Conservation (phyloP, 2,888 invertebrate species). For the Ceraclea dissimilis region DNA sequence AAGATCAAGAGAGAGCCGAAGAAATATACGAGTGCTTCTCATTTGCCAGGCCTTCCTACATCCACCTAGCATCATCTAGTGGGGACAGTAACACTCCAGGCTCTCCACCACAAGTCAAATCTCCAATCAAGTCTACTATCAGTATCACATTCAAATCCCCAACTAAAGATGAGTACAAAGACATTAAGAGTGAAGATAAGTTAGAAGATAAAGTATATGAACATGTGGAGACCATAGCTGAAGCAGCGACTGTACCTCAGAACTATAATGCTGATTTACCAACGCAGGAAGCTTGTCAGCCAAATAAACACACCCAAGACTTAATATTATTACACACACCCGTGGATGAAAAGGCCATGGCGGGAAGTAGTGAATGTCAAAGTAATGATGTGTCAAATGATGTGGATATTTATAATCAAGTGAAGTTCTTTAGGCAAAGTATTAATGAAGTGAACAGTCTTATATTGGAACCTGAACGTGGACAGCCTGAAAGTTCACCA, state of each 20-base stretch:
- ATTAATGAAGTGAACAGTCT: constrained; percentile 66
- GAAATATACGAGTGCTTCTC: constrained; percentile 41
- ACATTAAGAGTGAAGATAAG: background rate
- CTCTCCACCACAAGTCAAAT: constrained; percentile 37
- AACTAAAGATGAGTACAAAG: constrained; percentile 34
- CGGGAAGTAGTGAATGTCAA: constrained; percentile 29
- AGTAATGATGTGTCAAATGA: constrained; percentile 26
- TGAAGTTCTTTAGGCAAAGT: constrained; percentile 65
- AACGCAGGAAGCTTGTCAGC: constrained; percentile 52
- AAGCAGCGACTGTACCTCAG: constrained; percentile 49
- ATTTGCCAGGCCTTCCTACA: constrained; percentile 42
- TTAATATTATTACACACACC: constrained; percentile 50
- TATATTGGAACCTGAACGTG: constrained; percentile 33
- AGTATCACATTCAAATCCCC: constrained; percentile 67
- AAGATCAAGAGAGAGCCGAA: constrained; percentile 31
- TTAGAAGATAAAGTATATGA: constrained; percentile 31
- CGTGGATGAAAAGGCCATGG: constrained; percentile 39
- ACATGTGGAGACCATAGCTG: constrained; percentile 46
- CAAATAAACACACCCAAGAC: constrained; percentile 36
- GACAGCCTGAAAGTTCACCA: constrained; percentile 25
- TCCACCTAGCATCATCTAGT: constrained; percentile 42
- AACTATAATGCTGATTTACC: constrained; percentile 47
- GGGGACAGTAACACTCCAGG: constrained; percentile 42
- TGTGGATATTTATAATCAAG: constrained; percentile 62
- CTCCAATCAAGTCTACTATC: constrained; percentile 61